phyloP scores from a whole-genome alignment of 2,888 invertebrate species.

The Hoplodrina blanda region DNA sequence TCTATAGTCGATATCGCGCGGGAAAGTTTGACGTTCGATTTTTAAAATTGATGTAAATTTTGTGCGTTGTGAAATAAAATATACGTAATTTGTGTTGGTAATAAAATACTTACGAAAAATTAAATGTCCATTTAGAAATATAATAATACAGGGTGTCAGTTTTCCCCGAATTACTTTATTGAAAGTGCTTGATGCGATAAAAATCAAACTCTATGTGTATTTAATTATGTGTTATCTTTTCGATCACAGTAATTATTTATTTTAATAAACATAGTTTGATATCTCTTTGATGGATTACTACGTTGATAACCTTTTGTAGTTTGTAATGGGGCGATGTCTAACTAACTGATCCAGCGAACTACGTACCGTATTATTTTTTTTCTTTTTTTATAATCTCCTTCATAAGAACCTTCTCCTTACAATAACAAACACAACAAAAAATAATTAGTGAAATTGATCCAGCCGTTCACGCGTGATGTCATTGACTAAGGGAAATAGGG shows the following conservation, averaged over 20 bases:
- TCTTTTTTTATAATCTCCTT: too few species aligned
- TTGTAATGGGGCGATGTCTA: background rate
- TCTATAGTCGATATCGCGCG: slow-evolving; percentile 43
- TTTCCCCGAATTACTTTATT: background rate
- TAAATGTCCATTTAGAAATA: background rate
- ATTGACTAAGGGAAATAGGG: too few species aligned
- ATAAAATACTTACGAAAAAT: slow-evolving; percentile 7
- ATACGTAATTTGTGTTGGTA: slow-evolving; percentile 1
- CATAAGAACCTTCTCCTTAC: too few species aligned
- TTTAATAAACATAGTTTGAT: background rate
- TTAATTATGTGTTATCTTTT: slow-evolving; percentile 10
- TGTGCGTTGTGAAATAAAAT: slow-evolving; percentile 20
- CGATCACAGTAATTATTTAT: background rate
- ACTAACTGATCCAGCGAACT: too few species aligned
- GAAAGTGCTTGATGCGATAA: background rate
- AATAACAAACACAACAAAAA: too few species aligned
- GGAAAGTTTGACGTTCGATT: slow-evolving; percentile 49
- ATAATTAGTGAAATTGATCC: too few species aligned
- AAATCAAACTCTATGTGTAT: background rate
- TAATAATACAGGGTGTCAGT: background rate
- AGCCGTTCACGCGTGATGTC: too few species aligned
- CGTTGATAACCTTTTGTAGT: slow-evolving; percentile 30
- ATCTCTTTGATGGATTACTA: slow-evolving; percentile 34
- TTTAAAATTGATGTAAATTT: background rate
- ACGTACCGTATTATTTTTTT: too few species aligned